These are phyloP conservation scores for Pelodiscus sinensis DNA, from an alignment of 2,113 vertebrate species.

Conservation along the genomic window DNA sequence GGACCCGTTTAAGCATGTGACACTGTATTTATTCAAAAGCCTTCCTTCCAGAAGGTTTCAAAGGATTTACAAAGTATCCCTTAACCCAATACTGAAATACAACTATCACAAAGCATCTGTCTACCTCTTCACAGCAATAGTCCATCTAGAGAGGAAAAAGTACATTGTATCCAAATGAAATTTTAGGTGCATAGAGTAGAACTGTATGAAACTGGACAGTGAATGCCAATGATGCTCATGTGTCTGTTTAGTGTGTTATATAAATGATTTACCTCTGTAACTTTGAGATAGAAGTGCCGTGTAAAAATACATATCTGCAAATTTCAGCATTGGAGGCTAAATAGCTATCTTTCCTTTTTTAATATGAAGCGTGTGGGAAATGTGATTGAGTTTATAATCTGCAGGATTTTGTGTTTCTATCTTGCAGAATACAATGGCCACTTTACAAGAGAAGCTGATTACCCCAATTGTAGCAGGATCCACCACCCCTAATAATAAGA, in stretches of 20 bases:
- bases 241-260: neutral
- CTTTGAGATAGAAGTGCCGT: neutral
- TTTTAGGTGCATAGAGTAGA: neutral
- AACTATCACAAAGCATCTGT: neutral
- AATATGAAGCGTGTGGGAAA: neutral
- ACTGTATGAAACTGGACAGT: neutral
- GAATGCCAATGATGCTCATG: neutral
- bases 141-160: neutral
- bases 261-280: neutral
- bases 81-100: neutral
- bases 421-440: conserved; percentile 84
- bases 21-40: neutral
- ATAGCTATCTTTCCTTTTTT: neutral
- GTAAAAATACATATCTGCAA: too few relatives aligned
- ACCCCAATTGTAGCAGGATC: conserved; percentile 67
- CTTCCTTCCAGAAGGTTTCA: neutral
- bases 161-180: neutral
- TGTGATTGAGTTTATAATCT: neutral
- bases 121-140: neutral
- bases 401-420: accelerated
- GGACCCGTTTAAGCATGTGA: neutral
- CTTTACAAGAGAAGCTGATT: conserved; percentile 90
- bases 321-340: neutral
- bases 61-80: neutral
- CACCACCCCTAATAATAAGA: conserved; percentile 88